Conservation (phyloP, 2,797 vertebrate species). For the Poecilia wingei region DNA sequence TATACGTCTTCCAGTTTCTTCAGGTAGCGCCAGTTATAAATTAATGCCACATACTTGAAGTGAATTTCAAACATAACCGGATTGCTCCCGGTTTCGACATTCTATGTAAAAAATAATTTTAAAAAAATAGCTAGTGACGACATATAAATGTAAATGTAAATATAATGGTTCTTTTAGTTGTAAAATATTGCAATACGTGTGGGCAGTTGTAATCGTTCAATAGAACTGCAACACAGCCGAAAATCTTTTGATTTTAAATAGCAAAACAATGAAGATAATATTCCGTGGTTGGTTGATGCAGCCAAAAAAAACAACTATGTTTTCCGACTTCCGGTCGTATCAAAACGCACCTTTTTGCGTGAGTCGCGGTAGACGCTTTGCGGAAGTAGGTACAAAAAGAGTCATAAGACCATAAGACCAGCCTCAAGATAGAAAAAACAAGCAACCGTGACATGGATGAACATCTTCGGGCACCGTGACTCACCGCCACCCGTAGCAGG, state of each 20-base stretch:
- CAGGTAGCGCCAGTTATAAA: neutral
- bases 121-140: neutral
- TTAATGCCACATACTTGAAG: neutral
- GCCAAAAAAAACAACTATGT: too few relatives aligned
- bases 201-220: neutral
- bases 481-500: conserved; percentile 34
- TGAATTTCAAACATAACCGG: neutral
- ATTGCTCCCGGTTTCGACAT: neutral
- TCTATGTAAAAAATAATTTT: neutral
- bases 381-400: conserved; percentile 56
- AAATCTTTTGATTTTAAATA: neutral
- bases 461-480: conserved; percentile 32
- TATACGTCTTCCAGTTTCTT: neutral
- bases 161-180: neutral
- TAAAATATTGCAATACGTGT: neutral
- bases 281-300: neutral
- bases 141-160: neutral
- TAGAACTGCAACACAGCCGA: neutral
- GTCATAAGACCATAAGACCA: conserved; percentile 73
- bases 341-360: neutral
- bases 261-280: neutral
- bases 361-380: conserved; percentile 15
- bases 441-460: conserved; percentile 49
- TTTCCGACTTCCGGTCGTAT: neutral
- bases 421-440: conserved; percentile 26